Evolutionary conservation across 2,888 invertebrate genomes (phyloP), one percentile per base, ranked within the genome.

Genomic region (Cyrtodaria siliqua): DNA sequence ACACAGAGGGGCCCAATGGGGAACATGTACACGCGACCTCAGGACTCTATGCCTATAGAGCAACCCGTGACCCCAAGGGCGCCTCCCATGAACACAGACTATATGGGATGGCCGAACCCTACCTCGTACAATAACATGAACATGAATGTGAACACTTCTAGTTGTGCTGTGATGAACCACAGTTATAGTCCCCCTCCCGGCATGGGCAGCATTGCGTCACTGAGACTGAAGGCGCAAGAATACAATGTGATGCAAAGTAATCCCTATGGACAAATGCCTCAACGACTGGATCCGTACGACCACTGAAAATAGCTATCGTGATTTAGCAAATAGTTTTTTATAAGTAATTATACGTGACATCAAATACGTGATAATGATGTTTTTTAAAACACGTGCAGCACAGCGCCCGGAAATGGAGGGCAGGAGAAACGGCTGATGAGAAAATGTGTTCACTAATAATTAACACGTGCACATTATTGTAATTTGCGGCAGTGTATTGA

Each of bases 181-280:
- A 86, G 86, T 24, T 87, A 89, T 69, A 83, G 89, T 14, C 86
- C 89, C 8, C 87, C 89, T n/a, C 86, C 89, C n/a, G 81, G 82
- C 47, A 87, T 89, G 59, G 91, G 90, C 14, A 89, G 87, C 83
- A 87, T 94, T 69, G 93, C 93, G 49, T 93, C 95, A 87, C 93
- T 95, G 73, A 93, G 95, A 84, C 92, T 95, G 73, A 93, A 95
- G 87, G 95, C 95, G 0, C 95, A 95, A 79, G 95, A 95, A 91
- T 95, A 92, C 83, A 92, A 90, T 63, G 88, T 85, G 38, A 85
- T 87, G 53, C 89, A 88, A 74, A 85, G 86, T 67, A 87, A 87
- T 73, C 87, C 87, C 0, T 89, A 89, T 59, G 83, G 85, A 38
- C 86, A 89, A 53, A 87, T 88, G 84, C 79, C 86, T n/a, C 89